These are phyloP conservation scores for Atopsyche davidsoni DNA, from an alignment of 1,140 invertebrate species.

Conservation along the genomic window DNA sequence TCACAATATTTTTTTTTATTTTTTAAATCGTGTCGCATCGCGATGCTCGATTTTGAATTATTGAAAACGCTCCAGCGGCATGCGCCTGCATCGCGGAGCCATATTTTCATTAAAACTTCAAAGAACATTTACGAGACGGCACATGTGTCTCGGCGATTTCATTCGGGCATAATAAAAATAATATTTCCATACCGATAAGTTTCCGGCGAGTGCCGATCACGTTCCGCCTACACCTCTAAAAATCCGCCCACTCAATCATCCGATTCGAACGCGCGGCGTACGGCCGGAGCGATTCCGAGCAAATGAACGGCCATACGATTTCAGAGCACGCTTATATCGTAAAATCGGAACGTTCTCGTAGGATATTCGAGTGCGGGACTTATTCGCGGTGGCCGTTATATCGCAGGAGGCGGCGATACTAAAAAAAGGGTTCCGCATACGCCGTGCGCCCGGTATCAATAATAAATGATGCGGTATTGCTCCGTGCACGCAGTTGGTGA, in stretches of 20 bases:
- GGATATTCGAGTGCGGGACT: conserved; percentile 22
- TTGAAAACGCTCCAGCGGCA: neutral
- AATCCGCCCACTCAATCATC: conserved; percentile 31
- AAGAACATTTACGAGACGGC: conserved; percentile 14
- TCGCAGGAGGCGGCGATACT: conserved; percentile 21
- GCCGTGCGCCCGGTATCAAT: conserved; percentile 24
- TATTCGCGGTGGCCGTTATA: conserved; percentile 21
- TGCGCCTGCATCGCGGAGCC: conserved; percentile 3
- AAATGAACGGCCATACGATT: conserved; percentile 26
- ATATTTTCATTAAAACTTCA: conserved; percentile 29
- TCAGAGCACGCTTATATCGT: conserved; percentile 29
- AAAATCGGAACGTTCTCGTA: conserved; percentile 29
- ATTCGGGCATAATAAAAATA: conserved; percentile 21
- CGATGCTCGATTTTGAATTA: neutral
- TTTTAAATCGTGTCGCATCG: too few relatives aligned
- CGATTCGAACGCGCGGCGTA: conserved; percentile 25
- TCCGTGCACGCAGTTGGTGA: conserved; percentile 27
- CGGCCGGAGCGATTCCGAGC: conserved; percentile 20
- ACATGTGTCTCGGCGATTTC: conserved; percentile 23
- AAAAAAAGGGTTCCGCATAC: conserved; percentile 28
- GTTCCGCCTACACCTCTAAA: conserved; percentile 25
- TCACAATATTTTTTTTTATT: too few relatives aligned
- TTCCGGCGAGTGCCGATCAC: conserved; percentile 18
- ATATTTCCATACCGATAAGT: conserved; percentile 20
- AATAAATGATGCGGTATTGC: conserved; percentile 32